Evolutionary conservation across 2,797 vertebrate genomes (phyloP), one percentile per base, ranked within the genome.

Genomic region (Mormyrus hasselquistii): DNA sequence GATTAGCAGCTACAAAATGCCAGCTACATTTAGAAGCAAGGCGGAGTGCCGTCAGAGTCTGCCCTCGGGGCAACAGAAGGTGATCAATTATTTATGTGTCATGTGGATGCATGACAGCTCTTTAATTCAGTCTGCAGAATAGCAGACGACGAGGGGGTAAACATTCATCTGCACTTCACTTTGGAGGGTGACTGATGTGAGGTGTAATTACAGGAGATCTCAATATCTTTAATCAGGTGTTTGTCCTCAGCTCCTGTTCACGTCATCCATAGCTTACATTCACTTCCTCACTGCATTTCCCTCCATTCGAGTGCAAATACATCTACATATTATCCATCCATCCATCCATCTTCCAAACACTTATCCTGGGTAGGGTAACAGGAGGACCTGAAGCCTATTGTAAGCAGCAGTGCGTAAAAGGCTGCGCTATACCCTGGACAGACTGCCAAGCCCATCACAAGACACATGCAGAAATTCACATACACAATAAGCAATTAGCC

Each of bases 101-200:
- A 73, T 73, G 69, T 73, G 69, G 69, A 73, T 73, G 69, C 69
- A 73, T 73, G 69, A 73, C 69, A 73, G 69, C 69, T 73, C 69
- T 73, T 73, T 38, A 73, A 41, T 73, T 38, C 69, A 16, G 29
- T 38, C 69, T 73, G 69, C 0, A 14, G 69, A 38, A 73, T 73
- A 38, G 69, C 69, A 73, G 69, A 73, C 1, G 29, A 73, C 69
- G 12, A 38, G 29, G 14, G 29, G 69, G 69, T 73, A 73, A 73
- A 73, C 69, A 73, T 73, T 38, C 14, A 73, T 73, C 69, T 73
- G 29, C 29, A 73, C 65, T 38, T 38, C 29, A 73, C 65, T 14
- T 73, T 38, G 19, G 82, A 47, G 49, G 50, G 25, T 47, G 44
- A 52, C 44, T 85, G 82, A 85, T 50, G 44, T 47, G 50, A 50